Conservation (phyloP, 2,113 vertebrate species). For the Seriola aureovittata region DNA sequence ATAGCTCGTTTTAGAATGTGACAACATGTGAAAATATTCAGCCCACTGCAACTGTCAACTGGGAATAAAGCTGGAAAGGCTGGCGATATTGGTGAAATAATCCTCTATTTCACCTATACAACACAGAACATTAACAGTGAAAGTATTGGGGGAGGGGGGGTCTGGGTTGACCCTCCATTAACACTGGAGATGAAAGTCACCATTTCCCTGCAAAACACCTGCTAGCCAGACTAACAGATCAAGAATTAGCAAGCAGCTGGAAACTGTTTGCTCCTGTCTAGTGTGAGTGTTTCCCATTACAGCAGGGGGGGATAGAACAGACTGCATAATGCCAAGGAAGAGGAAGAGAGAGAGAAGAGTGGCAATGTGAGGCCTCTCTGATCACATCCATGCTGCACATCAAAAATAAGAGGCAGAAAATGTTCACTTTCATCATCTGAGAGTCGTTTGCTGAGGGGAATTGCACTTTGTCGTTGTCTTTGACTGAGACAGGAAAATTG, state of each 20-base stretch:
- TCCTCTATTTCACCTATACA: neutral
- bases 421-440: constrained; percentile 82
- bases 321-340: constrained; percentile 66
- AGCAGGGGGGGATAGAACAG: constrained; percentile 51
- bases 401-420: constrained; percentile 78
- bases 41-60: constrained; percentile 11
- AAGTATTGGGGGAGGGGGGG: neutral
- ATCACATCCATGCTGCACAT: constrained; percentile 73
- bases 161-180: neutral
- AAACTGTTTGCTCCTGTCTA: constrained; percentile 74
- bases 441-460: constrained; percentile 70
- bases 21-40: constrained; percentile 35
- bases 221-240: constrained; percentile 51
- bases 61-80: constrained; percentile 15
- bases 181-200: constrained; percentile 33
- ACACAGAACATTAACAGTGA: neutral
- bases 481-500: constrained; percentile 66
- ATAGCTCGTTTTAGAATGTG: constrained; percentile 27
- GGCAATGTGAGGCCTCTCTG: constrained; percentile 69
- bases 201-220: constrained; percentile 59
- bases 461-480: constrained; percentile 69
- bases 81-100: constrained; percentile 1
- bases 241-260: constrained; percentile 78
- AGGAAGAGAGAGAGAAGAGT: constrained; percentile 40
- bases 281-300: constrained; percentile 60